Conservation (phyloP, 2,888 invertebrate genomes). For the Eremobia ochroleuca region DNA sequence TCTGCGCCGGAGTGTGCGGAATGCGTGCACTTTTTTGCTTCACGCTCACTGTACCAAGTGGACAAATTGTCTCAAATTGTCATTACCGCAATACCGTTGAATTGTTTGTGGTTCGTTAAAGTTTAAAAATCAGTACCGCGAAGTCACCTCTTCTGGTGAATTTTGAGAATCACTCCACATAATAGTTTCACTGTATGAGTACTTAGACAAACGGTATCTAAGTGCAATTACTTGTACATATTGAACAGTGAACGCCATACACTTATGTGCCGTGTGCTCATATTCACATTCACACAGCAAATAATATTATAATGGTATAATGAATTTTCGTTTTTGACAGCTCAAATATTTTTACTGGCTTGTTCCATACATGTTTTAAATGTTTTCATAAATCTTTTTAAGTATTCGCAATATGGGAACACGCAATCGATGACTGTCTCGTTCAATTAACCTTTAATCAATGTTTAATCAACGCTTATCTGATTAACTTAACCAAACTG, state of each 20-base stretch:
- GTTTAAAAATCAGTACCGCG: constrained; percentile 72
- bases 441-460: constrained; percentile 53
- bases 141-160: constrained; percentile 73
- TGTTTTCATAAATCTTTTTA: constrained; percentile 24
- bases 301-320: constrained; percentile 42
- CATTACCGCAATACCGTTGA: constrained; percentile 75
- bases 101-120: constrained; percentile 79
- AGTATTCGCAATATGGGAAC: constrained; percentile 20
- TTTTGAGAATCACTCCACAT: constrained; percentile 75
- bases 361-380: constrained; percentile 18
- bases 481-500: constrained; percentile 51
- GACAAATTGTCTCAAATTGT: constrained; percentile 72
- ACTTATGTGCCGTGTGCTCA: constrained; percentile 25
- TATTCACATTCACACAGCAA: constrained; percentile 46
- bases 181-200: constrained; percentile 70
- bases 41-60: constrained; percentile 56
- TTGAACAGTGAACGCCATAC: constrained; percentile 59
- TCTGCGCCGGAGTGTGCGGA: constrained; percentile 47
- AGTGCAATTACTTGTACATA: constrained; percentile 70
- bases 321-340: constrained; percentile 33
- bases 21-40: constrained; percentile 60
- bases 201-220: constrained; percentile 72
- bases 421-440: constrained; percentile 10
- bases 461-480: constrained; percentile 62
- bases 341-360: constrained; percentile 24